Conservation (phyloP, 2,113 vertebrate genomes). For the human (Homo sapiens) region DNA sequence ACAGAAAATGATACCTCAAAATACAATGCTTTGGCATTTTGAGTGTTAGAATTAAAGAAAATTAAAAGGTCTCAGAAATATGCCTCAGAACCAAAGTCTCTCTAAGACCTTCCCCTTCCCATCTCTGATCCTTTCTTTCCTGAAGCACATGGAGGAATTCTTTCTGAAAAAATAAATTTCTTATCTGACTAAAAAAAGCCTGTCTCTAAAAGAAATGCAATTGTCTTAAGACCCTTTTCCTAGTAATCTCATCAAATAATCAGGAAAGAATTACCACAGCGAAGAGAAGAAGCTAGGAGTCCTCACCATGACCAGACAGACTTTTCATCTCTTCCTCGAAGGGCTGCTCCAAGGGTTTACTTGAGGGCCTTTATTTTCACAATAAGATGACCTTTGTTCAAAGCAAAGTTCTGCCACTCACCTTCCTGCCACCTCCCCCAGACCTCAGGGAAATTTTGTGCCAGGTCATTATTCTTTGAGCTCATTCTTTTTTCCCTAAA, state of each 20-base stretch:
- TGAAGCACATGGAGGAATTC: not conserved
- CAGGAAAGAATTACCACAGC: not conserved
- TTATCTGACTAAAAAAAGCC: not conserved
- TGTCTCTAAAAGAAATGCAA: not conserved
- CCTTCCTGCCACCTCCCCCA: not conserved
- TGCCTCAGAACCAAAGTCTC: not conserved
- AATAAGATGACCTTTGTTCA: not conserved
- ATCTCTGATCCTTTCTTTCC: not conserved
- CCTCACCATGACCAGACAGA: not conserved
- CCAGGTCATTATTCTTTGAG: not conserved
- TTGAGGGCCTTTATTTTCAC: not conserved
- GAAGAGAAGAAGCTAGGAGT: not conserved
- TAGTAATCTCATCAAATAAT: too few species aligned
- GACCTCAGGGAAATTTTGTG: not conserved
- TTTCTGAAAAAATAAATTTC: not conserved
- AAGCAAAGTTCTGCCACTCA: not conserved
- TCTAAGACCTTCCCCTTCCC: not conserved
- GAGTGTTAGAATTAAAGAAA: not conserved
- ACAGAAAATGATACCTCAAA: not conserved
- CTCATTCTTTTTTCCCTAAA: not conserved
- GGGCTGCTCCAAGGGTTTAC: not conserved
- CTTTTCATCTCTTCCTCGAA: not conserved
- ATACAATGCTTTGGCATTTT: not conserved
- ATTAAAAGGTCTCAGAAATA: not conserved
- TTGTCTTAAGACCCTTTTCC: not conserved